Conservation (phyloP, 2,113 vertebrate species). For the Catharus fuscescens region DNA sequence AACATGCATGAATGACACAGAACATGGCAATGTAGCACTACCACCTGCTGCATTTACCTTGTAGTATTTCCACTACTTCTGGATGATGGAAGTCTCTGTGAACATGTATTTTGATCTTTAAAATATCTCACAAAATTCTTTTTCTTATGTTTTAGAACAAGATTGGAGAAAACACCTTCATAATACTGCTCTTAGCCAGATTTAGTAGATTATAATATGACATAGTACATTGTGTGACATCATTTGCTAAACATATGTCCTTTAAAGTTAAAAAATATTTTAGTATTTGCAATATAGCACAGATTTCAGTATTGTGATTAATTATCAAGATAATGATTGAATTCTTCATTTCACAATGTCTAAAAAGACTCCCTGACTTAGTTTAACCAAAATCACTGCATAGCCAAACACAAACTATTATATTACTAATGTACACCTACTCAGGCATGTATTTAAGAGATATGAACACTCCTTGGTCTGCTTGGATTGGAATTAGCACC, state of each 20-base stretch:
- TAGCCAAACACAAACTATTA: background rate
- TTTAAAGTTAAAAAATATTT: background rate
- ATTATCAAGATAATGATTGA: background rate
- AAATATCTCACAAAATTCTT: background rate
- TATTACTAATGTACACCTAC: background rate
- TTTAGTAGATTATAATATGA: background rate
- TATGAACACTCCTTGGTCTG: background rate
- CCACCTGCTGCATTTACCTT: background rate
- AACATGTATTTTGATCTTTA: background rate
- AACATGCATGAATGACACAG: background rate
- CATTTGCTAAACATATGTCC: background rate
- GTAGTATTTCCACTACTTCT: background rate
- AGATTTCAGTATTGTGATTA: background rate
- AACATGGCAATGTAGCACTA: background rate
- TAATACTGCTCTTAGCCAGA: background rate
- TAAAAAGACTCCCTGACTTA: rapidly evolving
- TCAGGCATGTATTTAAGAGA: background rate
- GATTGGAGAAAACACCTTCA: background rate
- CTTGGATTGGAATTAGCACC: background rate
- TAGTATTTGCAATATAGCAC: background rate
- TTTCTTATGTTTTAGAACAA: background rate
- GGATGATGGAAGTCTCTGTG: background rate
- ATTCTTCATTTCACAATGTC: background rate
- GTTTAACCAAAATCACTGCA: background rate
- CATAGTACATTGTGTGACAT: background rate